phyloP scores from a whole-genome alignment of 1,140 invertebrate species.

The Polyergus mexicanus region DNA sequence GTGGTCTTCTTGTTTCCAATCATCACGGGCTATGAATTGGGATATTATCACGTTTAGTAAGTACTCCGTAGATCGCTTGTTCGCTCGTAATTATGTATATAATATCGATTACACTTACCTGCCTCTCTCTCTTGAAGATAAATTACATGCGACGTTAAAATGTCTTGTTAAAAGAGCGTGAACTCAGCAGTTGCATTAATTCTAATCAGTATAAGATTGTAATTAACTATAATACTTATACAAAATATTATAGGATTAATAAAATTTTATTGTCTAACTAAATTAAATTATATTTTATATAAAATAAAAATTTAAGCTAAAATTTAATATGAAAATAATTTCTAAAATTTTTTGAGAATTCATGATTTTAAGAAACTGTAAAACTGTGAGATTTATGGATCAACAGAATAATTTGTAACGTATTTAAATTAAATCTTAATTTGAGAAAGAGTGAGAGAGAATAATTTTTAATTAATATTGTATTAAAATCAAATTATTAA shows the following conservation, averaged over 20 bases:
- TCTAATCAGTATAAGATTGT: constrained; percentile 24
- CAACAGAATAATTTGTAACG: constrained; percentile 1
- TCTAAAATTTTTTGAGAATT: background rate
- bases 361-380: background rate
- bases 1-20: constrained; percentile 81
- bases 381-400: constrained; percentile 14
- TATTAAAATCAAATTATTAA: too few relatives aligned
- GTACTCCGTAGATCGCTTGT: constrained; percentile 80
- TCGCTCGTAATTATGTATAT: constrained; percentile 65
- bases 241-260: background rate
- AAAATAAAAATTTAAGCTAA: background rate
- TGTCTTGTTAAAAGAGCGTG: constrained; percentile 59
- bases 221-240: background rate
- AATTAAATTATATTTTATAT: background rate
- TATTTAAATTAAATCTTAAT: constrained; percentile 1
- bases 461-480: background rate
- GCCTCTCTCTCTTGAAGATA: constrained; percentile 35
- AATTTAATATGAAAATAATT: background rate
- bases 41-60: constrained; percentile 83
- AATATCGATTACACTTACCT: constrained; percentile 55
- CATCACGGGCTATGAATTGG: constrained; percentile 80
- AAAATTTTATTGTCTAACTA: background rate
- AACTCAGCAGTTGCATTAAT: constrained; percentile 59
- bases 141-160: constrained; percentile 39
- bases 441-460: background rate